A percentile compares a stretch with the other conserved stretches of the same genome.
These are phyloP conservation scores for Calosoma granatense DNA, from an alignment of 1,140 invertebrate genomes.

Conservation along the genomic window DNA sequence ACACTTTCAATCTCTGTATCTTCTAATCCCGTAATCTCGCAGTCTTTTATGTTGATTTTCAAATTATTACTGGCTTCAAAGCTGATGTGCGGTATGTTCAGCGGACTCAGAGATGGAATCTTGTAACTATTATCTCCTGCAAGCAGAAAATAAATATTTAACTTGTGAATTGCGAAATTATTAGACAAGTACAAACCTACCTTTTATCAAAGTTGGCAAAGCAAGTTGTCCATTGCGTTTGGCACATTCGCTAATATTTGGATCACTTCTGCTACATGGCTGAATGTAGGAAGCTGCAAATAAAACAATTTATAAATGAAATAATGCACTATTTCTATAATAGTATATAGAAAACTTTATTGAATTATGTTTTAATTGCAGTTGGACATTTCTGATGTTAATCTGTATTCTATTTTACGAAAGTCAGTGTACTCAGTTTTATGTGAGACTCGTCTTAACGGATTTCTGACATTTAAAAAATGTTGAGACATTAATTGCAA, in stretches of 20 bases:
- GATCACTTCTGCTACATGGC: too few relatives aligned
- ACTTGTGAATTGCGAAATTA: not conserved
- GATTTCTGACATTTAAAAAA: too few relatives aligned
- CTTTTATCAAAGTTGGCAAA: conserved; percentile 20
- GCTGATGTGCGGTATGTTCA: conserved; percentile 21
- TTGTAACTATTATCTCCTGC: conserved; percentile 22
- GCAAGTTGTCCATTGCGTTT: conserved; percentile 23
- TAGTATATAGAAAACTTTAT: too few relatives aligned
- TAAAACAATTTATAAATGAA: too few relatives aligned
- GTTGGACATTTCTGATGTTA: too few relatives aligned
- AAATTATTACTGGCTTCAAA: conserved; percentile 19
- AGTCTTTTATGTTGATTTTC: conserved; percentile 19
- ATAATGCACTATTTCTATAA: too few relatives aligned
- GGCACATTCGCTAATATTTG: conserved; percentile 31
- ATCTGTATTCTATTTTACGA: too few relatives aligned
- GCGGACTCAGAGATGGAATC: conserved; percentile 20
- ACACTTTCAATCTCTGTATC: conserved; percentile 18
- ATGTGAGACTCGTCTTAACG: too few relatives aligned
- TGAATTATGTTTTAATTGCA: too few relatives aligned
- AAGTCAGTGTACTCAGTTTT: too few relatives aligned
- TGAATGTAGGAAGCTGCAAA: too few relatives aligned
- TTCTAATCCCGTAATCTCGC: conserved; percentile 20
- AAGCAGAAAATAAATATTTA: conserved; percentile 14
- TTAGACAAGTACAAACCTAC: conserved; percentile 14
- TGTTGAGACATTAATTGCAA: too few relatives aligned